Conservation (phyloP, 2,797 vertebrate genomes). For the Eospalax fontanierii region DNA sequence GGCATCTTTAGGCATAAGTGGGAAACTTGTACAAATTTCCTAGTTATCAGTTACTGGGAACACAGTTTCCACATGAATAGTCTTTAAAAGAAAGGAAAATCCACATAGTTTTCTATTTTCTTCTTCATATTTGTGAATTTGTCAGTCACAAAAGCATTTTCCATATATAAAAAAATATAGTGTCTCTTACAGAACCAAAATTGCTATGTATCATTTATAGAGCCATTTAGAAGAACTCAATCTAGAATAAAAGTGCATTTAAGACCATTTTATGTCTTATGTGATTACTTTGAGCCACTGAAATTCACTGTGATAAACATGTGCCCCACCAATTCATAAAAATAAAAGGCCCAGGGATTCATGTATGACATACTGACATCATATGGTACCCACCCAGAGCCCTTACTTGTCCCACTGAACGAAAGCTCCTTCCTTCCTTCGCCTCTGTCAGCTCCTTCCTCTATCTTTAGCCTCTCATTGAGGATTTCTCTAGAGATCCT, state of each 20-base stretch:
- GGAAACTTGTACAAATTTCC: neutral
- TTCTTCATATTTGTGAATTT: conserved; percentile 14
- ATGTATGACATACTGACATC: too few species aligned
- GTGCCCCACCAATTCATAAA: neutral
- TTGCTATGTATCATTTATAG: neutral
- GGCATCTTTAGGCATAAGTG: neutral
- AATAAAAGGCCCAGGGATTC: neutral
- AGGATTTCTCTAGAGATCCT: too few species aligned
- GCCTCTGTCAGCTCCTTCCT: too few species aligned
- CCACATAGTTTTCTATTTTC: conserved; percentile 15
- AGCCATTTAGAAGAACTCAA: neutral
- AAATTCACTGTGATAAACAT: neutral
- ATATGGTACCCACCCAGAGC: too few species aligned
- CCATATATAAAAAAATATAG: neutral
- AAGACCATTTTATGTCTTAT: conserved; percentile 21
- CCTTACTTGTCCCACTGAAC: too few species aligned
- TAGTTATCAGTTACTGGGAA: neutral
- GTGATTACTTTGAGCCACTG: neutral
- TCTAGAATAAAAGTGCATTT: conserved; percentile 10
- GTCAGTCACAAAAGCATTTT: conserved; percentile 33
- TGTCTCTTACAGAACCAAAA: conserved; percentile 23
- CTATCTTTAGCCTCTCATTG: too few species aligned
- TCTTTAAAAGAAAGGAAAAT: conserved; percentile 47
- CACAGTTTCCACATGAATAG: conserved; percentile 20
- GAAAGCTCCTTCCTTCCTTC: too few species aligned